A percentile compares a stretch with the other conserved stretches of the same genome.
Evolutionary conservation across 2,113 vertebrate species (phyloP).

Genomic region (Aspiorhynchus laticeps): DNA sequence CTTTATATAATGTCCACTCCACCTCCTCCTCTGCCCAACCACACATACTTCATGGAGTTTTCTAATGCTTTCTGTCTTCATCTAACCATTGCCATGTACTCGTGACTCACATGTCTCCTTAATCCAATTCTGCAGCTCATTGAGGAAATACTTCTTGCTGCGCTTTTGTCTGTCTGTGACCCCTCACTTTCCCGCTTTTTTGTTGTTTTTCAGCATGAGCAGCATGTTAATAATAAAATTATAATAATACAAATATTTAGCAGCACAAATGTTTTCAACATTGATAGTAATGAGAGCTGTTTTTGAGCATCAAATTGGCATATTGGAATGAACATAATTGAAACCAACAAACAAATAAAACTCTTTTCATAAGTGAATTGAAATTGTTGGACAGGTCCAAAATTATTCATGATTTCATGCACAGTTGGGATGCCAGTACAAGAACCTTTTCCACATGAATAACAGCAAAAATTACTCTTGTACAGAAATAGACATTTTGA

Average conservation of each 20-base stretch:
- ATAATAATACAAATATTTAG: too few relatives aligned
- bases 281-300: background rate
- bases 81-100: conserved; percentile 48
- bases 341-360: background rate
- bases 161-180: background rate
- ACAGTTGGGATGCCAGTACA: background rate
- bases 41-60: background rate
- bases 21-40: conserved; percentile 11
- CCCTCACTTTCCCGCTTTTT: background rate
- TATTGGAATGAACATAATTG: background rate
- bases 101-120: conserved; percentile 69
- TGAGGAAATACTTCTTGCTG: conserved; percentile 49
- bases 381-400: background rate
- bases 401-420: background rate
- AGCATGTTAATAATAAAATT: background rate
- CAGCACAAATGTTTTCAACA: background rate
- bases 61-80: background rate
- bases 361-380: background rate
- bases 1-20: background rate
- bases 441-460: background rate
- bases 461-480: background rate
- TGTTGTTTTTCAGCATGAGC: background rate
- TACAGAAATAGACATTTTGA: background rate
- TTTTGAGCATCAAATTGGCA: background rate
- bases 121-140: conserved; percentile 68